phyloP scores from a whole-genome alignment of 2,888 invertebrate species.

The Drosophila nr. fundita region DNA sequence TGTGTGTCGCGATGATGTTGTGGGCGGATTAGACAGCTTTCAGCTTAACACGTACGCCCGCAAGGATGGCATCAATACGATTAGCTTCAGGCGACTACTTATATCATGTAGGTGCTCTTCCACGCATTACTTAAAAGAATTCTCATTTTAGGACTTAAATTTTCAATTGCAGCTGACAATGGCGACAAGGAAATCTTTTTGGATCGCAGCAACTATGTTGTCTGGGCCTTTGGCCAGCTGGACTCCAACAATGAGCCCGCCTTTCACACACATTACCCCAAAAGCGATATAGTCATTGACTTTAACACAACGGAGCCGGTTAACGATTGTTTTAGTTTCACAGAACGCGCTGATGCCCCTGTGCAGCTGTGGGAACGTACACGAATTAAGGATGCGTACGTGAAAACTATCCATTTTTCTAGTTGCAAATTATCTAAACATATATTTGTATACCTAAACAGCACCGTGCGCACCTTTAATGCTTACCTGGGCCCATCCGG shows the following conservation, averaged over 20 bases:
- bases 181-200: slow-evolving; percentile 91
- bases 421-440: no score
- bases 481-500: slow-evolving; percentile 94
- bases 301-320: slow-evolving; percentile 88
- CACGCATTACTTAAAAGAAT: not conserved
- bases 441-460: slow-evolving; percentile 61
- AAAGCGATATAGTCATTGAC: slow-evolving; percentile 88
- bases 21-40: slow-evolving; percentile 93
- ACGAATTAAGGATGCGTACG: slow-evolving; percentile 88
- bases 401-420: slow-evolving; percentile 16
- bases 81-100: slow-evolving; percentile 91
- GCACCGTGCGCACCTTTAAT: slow-evolving; percentile 90
- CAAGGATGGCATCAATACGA: slow-evolving; percentile 90
- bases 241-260: slow-evolving; percentile 92
- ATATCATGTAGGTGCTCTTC: slow-evolving; percentile 88
- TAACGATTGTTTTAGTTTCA: slow-evolving; percentile 91
- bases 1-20: slow-evolving; percentile 93
- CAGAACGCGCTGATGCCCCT: slow-evolving; percentile 84
- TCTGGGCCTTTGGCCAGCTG: slow-evolving; percentile 94
- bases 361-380: slow-evolving; percentile 87
- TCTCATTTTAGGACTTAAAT: no score
- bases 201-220: slow-evolving; percentile 88
- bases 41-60: slow-evolving; percentile 91
- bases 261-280: slow-evolving; percentile 93
- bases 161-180: slow-evolving; percentile 87